A percentile compares a stretch with the other conserved stretches of the same genome.
Evolutionary conservation across 92 coral and sea anemone species (phyloP).

Genomic region (Paramuricea clavata): DNA sequence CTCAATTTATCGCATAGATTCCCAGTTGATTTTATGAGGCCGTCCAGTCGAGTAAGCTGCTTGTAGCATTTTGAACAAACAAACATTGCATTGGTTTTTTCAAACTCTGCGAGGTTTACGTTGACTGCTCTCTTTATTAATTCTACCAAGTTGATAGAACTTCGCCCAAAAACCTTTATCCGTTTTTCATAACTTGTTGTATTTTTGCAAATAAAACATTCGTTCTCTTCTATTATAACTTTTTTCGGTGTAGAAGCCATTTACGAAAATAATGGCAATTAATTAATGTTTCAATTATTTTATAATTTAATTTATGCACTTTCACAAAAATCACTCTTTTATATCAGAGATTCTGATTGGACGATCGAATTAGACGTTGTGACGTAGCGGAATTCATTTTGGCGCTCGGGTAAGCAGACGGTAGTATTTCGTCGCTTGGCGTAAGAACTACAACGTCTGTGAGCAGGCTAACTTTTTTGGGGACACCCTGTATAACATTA

Average conservation of each 20-base stretch:
- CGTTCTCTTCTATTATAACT: neutral
- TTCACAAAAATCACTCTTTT: neutral
- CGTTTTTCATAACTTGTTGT: constrained; percentile 1
- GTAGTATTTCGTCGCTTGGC: no score
- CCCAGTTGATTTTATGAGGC: neutral
- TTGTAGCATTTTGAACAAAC: neutral
- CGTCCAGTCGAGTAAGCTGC: neutral
- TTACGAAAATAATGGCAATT: neutral
- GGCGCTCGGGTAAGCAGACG: no score
- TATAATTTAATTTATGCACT: neutral
- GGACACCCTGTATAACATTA: no score
- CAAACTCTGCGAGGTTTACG: neutral
- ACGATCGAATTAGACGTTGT: neutral
- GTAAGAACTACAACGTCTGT: no score
- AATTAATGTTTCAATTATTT: neutral
- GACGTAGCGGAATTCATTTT: no score
- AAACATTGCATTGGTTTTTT: no score
- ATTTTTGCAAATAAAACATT: constrained; percentile 25
- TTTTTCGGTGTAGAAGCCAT: neutral
- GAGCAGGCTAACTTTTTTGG: no score
- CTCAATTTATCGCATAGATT: neutral
- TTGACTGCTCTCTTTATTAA: constrained; percentile 2
- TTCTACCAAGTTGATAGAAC: constrained; percentile 3
- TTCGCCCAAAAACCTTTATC: constrained; percentile 12
- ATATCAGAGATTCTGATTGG: neutral